phyloP scores from a whole-genome alignment of 2,797 vertebrate genomes.

The Hydrocynus forskahlii region DNA sequence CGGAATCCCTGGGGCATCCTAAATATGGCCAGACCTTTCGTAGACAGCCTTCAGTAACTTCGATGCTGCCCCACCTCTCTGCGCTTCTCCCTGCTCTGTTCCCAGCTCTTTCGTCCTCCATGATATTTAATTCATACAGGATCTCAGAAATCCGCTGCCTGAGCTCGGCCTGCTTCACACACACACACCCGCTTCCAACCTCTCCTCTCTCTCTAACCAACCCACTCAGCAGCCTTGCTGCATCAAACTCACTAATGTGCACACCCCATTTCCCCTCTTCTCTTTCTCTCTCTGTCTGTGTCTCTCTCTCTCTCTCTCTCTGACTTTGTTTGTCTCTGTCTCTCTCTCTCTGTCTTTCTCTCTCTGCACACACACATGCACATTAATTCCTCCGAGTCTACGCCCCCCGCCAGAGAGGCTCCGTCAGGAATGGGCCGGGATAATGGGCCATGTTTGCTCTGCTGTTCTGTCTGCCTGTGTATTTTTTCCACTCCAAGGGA shows the following conservation, averaged over 20 bases:
- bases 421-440: conserved; percentile 62
- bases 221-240: conserved; percentile 57
- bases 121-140: conserved; percentile 85
- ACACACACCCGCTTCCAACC: conserved; percentile 23
- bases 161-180: conserved; percentile 34
- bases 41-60: neutral
- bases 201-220: conserved; percentile 21
- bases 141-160: conserved; percentile 65
- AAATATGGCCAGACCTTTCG: neutral
- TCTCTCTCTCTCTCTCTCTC: conserved; percentile 4
- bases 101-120: conserved; percentile 60
- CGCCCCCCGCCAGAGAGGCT: conserved; percentile 62
- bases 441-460: conserved; percentile 60
- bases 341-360: neutral
- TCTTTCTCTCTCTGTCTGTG: neutral
- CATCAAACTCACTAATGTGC: conserved; percentile 38
- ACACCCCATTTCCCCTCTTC: conserved; percentile 65
- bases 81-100: neutral
- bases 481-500: conserved; percentile 25
- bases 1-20: neutral
- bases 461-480: conserved; percentile 61
- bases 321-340: neutral
- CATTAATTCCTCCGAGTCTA: conserved; percentile 46
- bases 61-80: conserved; percentile 26
- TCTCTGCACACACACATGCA: conserved; percentile 55